Evolutionary conservation across 2,888 invertebrate genomes (phyloP), one percentile per base, ranked within the genome.

Genomic region (Conops quadrifasciatus): DNA sequence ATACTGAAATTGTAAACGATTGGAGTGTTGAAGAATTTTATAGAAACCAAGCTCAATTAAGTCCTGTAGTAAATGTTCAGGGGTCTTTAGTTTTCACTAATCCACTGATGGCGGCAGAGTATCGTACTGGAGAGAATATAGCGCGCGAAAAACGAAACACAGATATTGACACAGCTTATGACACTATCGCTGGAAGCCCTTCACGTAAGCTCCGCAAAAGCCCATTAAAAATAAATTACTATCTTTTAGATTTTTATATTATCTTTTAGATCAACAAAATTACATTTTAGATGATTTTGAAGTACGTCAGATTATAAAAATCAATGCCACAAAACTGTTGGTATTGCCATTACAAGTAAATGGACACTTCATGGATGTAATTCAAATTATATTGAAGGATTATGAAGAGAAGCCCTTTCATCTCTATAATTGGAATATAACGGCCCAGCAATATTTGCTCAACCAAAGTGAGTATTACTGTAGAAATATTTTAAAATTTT

Each of bases 1-100:
- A 79, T 68, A 76, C 77, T 0, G 74, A 81, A 3, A 79, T 80
- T 72, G 81, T 87, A 47, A 82, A 85, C 73, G 81, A 81, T 1
- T 79, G 85, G 51, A 82, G 83, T 67, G 77, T 85, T 1, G 77
- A 80, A 78, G 36, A 78, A 79, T 78, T 87, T 81, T 74, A 80
- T 83, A 45, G 73, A 72, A 78, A 79, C 82, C 84, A 83, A 77
- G 75, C 78, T 2, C 28, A 73, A 0, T 19, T 68, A 0, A 19
- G 58, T 15, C 60, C 53, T 2, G 43, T n/a, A 5, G 47, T 78
- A 1, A 75, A 78, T 70, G 77, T 83, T 0, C 75, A 76, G 21
- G 79, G 80, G 15, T 75, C 80, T 71, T 49, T 85, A 45, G 71
- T 79, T 1, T 85, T 85, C 67, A 75, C 76, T 7, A 78, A 80